Base-by-base conservation (phyloP, 1,140 invertebrate genomes). In the Vollenhovia emeryi region DNA sequence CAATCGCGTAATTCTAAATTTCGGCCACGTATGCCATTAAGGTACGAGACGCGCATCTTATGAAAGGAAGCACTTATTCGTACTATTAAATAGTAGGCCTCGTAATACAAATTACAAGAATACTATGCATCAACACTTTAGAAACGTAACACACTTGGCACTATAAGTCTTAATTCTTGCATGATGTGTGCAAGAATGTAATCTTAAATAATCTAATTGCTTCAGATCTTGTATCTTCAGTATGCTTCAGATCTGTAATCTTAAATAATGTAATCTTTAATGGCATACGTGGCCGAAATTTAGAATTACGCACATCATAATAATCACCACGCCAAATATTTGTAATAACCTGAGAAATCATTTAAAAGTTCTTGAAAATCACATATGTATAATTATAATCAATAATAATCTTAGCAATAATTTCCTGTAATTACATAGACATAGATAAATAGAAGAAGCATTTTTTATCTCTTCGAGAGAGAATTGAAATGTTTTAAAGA, bases 71-170 rank as follows among this genome's bases (percentile, higher is more conserved):
- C 18, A 27, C 45, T 45, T 45, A 66, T 52, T 55, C 45, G 21
- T 48, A 68, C 21, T 40, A 55, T 79, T 79, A 79, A 78, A 52
- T 68, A 21, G 18, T 64, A 78, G 2, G 11, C 24, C 21, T 66
- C 33, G 11, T 66, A 79, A 50, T 79, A 52, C 45, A 52, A 68
- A 4, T 68, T 27, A 79, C 5, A 50, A 62, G 7, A 36, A n/a
- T 48, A 40, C 9, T 43, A 43, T 15, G 36, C 13, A 24, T n/a
- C 3, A 79, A 52, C 13, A 78, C 52, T 24, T 36, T 66, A 76
- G n/a, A 59, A 55, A 60, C 50, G 24, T 75, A 88, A 69, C 27
- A 69, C 27, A 68, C 8, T 57, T 76, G 74, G 66, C 55, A 76
- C 36, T 62, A 68, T 55, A 82, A 33, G 66, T 59, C 48, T 64